Evolutionary conservation across 1,140 invertebrate species (phyloP).

Genomic region (Trigoniulus corallinus): DNA sequence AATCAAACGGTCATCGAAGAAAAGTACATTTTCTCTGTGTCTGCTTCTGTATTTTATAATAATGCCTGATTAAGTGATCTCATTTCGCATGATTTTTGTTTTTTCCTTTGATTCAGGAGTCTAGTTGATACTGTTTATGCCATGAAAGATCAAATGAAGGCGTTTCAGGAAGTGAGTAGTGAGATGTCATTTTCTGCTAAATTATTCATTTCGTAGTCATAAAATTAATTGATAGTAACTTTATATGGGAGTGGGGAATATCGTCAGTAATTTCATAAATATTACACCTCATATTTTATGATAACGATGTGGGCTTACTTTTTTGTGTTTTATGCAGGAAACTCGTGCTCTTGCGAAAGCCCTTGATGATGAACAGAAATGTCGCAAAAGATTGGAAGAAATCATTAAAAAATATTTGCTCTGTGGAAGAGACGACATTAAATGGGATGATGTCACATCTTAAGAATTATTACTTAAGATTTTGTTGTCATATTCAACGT

Average conservation of each 20-base stretch:
- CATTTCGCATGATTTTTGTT: not conserved
- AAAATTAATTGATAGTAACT: not conserved
- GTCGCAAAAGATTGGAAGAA: slow-evolving; percentile 14
- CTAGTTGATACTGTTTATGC: slow-evolving; percentile 50
- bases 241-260: not conserved
- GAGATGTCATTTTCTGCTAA: slow-evolving; percentile 28
- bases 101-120: slow-evolving; percentile 30
- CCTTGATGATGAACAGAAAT: slow-evolving; percentile 13
- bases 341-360: too few species aligned
- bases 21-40: slow-evolving; percentile 26
- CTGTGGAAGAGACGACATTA: not conserved
- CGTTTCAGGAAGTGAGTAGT: slow-evolving; percentile 34
- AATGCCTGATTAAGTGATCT: not conserved
- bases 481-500: too few species aligned
- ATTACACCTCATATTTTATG: slow-evolving; percentile 6
- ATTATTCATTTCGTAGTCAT: slow-evolving; percentile 19
- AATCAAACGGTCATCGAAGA: slow-evolving; percentile 32
- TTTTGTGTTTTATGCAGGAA: too few species aligned
- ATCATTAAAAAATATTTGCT: not conserved
- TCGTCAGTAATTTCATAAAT: not conserved
- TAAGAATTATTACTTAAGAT: too few species aligned
- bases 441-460: too few species aligned
- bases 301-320: too few species aligned
- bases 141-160: slow-evolving; percentile 42
- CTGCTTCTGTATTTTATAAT: too few species aligned